Evolutionary conservation across 2,797 vertebrate genomes (phyloP).

Genomic region (Zenarchopterus dispar): DNA sequence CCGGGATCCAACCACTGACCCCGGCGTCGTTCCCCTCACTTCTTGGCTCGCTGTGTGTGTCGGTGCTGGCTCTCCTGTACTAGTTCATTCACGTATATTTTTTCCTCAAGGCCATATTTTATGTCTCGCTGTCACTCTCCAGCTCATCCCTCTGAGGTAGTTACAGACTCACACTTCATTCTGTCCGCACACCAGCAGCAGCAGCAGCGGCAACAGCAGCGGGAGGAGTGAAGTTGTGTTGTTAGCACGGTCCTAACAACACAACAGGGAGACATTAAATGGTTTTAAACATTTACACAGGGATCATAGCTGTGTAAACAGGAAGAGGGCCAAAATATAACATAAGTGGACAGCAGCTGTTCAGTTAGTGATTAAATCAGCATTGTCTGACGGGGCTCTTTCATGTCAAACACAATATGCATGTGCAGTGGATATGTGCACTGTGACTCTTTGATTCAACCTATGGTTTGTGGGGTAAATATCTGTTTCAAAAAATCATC

Average conservation of each 20-base stretch:
- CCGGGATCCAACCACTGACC: conserved; percentile 58
- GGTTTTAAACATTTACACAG: conserved; percentile 29
- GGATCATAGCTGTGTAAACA: conserved; percentile 32
- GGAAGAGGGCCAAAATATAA: conserved; percentile 32
- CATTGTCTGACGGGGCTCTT: conserved; percentile 27
- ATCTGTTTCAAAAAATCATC: not conserved
- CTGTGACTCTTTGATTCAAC: not conserved
- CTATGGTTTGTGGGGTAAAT: not conserved
- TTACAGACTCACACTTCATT: conserved; percentile 5
- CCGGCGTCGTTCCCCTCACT: conserved; percentile 34
- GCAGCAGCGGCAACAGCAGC: no score
- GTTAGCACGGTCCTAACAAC: conserved; percentile 37
- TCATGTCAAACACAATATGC: conserved; percentile 42
- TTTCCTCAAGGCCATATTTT: conserved; percentile 52
- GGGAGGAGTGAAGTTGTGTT: not conserved
- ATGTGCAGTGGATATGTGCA: conserved; percentile 9
- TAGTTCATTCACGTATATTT: conserved; percentile 51
- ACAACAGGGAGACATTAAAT: conserved; percentile 38
- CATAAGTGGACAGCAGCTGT: conserved; percentile 17
- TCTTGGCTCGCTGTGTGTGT: conserved; percentile 29
- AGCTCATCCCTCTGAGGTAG: conserved; percentile 12
- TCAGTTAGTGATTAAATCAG: conserved; percentile 46
- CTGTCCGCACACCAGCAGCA: no score
- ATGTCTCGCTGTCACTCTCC: conserved; percentile 42
- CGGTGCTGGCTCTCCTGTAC: conserved; percentile 32